A percentile compares a stretch with the other conserved stretches of the same genome.
Conservation (phyloP, 2,113 vertebrate genomes). For the Otocyon megalotis region DNA sequence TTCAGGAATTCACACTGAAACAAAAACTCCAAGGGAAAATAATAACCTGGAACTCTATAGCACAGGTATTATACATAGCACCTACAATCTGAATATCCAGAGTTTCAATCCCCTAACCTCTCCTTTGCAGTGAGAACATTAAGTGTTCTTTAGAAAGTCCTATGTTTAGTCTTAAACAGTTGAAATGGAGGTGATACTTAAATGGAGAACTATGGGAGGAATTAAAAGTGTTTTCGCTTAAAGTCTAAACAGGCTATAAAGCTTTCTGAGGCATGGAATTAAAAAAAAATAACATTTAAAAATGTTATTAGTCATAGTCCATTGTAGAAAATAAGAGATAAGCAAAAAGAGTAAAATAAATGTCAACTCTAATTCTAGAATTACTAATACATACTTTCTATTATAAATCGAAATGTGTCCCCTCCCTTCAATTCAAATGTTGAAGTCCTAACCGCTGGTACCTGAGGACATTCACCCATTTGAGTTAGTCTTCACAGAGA, state of each 20-base stretch:
- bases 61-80: neutral
- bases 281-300: neutral
- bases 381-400: neutral
- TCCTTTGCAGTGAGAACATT: neutral
- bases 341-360: constrained; percentile 24
- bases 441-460: neutral
- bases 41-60: neutral
- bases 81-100: neutral
- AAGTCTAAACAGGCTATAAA: neutral
- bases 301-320: neutral
- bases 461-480: neutral
- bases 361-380: neutral
- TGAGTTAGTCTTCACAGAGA: neutral
- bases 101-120: neutral
- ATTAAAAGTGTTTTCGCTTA: constrained; percentile 37
- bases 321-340: neutral
- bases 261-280: neutral
- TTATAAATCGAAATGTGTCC: neutral
- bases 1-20: neutral
- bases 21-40: constrained; percentile 11
- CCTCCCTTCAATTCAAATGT: neutral
- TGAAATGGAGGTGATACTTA: neutral
- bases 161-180: neutral
- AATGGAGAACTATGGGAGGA: neutral
- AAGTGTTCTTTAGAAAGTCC: neutral